Evolutionary conservation across 2,888 invertebrate species (phyloP).

Genomic region (Apomyelois bistriatella): DNA sequence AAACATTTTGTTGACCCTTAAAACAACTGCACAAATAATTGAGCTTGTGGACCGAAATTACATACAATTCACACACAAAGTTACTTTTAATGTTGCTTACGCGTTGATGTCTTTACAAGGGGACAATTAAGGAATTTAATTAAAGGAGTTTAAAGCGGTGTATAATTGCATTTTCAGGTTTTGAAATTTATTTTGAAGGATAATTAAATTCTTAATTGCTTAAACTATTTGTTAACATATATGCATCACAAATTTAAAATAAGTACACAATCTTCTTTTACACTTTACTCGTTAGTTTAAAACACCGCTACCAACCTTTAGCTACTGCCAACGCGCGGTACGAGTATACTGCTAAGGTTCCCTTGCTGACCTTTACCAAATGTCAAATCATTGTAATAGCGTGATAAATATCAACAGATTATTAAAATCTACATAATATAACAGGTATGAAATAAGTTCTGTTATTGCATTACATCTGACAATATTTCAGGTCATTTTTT

Average conservation of each 20-base stretch:
- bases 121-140: neutral
- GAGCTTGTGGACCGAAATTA: neutral
- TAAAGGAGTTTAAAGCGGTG: too few relatives aligned
- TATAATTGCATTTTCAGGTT: neutral
- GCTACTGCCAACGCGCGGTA: conserved; percentile 6
- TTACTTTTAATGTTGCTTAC: neutral
- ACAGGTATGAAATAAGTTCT: neutral
- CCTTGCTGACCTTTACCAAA: conserved; percentile 25
- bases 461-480: neutral
- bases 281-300: conserved; percentile 3
- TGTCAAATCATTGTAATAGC: conserved; percentile 22
- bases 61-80: neutral
- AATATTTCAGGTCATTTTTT: neutral
- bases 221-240: too few relatives aligned
- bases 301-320: neutral
- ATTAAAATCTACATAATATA: neutral
- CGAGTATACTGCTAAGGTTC: conserved; percentile 18
- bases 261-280: too few relatives aligned
- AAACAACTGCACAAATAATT: neutral
- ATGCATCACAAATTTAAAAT: too few relatives aligned
- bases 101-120: neutral
- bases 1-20: conserved; percentile 31
- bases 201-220: neutral
- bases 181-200: neutral
- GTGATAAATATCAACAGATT: conserved; percentile 18